Evolutionary conservation across 2,888 invertebrate species (phyloP), one percentile per base, ranked within the genome.

Genomic region (Epirrhoe tristata): DNA sequence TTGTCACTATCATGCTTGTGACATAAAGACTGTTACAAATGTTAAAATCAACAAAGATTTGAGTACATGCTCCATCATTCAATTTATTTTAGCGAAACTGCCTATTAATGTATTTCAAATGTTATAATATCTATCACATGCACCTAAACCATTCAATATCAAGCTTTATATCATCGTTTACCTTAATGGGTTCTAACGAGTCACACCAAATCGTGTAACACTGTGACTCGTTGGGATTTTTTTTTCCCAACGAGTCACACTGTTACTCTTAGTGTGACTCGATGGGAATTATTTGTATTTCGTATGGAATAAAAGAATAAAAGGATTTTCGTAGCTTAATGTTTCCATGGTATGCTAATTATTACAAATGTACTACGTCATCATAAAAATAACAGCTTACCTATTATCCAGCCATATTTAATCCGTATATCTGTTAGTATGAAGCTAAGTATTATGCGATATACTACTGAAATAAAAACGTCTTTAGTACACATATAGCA

Each of bases 401-500:
- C 93, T 90, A 92, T 81, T 56, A 75, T 89, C 89, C 90, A 72
- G 81, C 75, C 77, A 80, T 76, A 76, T 60, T 63, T 48, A 58
- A 83, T 85, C 81, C 81, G 72, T 78, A 78, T 80, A 76, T 78
- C 74, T 79, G 85, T 87, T 85, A 88, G 79, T 85, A 80, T 77
- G 77, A 82, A 82, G 82, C 82, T 71, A 68, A 72, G 79, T 74
- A 76, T 73, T 79, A 78, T 74, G 75, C 73, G 72, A 74, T 72
- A 75, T 77, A 77, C 86, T 90, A 88, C 82, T 87, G 88, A 85
- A 89, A 87, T 86, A 91, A 93, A 93, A 93, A 93, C 87, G 81
- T 88, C 81, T 83, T 85, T 75, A 82, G 74, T 93, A 93, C 93
- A 93, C 93, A 90, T 93, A 93, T 91, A 93, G 93, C 93, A 88